Percentiles rank a stretch among this genome's conserved stretches.
These are phyloP conservation scores for Tetragonula clypearis DNA, from an alignment of 1,140 invertebrate genomes.

Conservation along the genomic window DNA sequence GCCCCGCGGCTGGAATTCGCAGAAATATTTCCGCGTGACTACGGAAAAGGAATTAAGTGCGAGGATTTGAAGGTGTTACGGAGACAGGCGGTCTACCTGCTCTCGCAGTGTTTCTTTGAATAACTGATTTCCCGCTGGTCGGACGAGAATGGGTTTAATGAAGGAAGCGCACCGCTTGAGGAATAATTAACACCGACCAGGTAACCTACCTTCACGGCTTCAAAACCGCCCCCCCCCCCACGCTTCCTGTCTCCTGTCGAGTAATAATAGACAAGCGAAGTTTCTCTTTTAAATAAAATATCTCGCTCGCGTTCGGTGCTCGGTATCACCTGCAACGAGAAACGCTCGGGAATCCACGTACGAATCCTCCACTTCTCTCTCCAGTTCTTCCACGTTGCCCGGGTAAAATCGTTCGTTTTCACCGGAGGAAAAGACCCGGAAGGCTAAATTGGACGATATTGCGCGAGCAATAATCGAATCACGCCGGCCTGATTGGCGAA, in stretches of 20 bases:
- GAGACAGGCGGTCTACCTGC: conserved; percentile 6
- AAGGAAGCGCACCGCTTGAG: neutral
- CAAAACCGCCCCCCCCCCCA: too few relatives aligned
- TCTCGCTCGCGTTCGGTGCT: too few relatives aligned
- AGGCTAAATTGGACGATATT: neutral
- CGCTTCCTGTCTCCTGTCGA: neutral
- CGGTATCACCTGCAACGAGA: too few relatives aligned
- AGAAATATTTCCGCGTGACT: conserved; percentile 9
- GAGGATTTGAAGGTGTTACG: conserved; percentile 31
- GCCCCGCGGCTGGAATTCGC: neutral
- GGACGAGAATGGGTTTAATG: conserved; percentile 32
- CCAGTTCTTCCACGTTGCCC: too few relatives aligned
- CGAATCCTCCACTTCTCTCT: too few relatives aligned
- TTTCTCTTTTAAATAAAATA: too few relatives aligned
- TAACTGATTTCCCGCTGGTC: conserved; percentile 21
- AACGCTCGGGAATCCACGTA: too few relatives aligned
- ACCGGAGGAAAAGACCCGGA: neutral
- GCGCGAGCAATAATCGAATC: conserved; percentile 31
- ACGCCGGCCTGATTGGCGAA: neutral
- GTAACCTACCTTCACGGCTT: neutral
- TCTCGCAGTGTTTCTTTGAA: conserved; percentile 34
- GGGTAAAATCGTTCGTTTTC: neutral
- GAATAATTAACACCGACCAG: conserved; percentile 22
- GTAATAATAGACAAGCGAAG: too few relatives aligned
- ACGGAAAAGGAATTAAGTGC: conserved; percentile 33